Evolutionary conservation across 2,888 invertebrate genomes (phyloP), one percentile per base, ranked within the genome.

Genomic region (Polydrusus cervinus): DNA sequence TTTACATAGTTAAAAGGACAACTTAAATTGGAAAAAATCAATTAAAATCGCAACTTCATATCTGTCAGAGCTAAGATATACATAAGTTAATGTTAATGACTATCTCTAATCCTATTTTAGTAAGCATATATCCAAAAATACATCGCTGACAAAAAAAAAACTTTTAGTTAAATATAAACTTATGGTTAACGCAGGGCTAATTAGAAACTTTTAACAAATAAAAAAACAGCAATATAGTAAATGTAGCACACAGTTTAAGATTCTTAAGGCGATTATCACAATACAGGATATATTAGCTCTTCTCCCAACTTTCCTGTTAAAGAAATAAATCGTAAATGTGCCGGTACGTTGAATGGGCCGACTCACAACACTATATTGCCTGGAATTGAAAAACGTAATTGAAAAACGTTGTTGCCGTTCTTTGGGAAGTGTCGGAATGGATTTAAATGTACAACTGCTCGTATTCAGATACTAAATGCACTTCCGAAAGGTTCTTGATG

Each of bases 361-460:
- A 65, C 49, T 16, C 49, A 47, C 65, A 51, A 47, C 49, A 49
- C 49, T 65, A 51, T 65, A 65, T 49, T 34, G 49, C 30, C n/a
- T 8, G 18, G 38, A 65, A 65, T 65, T 65, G 65, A 65, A 65
- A 65, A 65, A 51, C 65, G 49, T 65, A 65, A 65, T 65, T 65
- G 65, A 65, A 65, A 51, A 65, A 65, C 65, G 65, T 65, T 51
- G 65, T 65, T 65, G 43, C 49, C 65, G 65, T 30, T 51, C 65
- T 65, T 49, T 10, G 30, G 2, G 14, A 64, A 47, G n/a, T 49
- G 30, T 47, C 34, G 49, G 34, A 25, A 51, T 65, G 65, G 65
- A 65, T 65, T 65, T 65, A 65, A 65, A 65, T 65, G 65, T 65
- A 65, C 51, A 65, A 49, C 49, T 65, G 65, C 65, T 51, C 18